Evolutionary conservation across 2,888 invertebrate genomes (phyloP).

Genomic region (Lucinisca nassula): DNA sequence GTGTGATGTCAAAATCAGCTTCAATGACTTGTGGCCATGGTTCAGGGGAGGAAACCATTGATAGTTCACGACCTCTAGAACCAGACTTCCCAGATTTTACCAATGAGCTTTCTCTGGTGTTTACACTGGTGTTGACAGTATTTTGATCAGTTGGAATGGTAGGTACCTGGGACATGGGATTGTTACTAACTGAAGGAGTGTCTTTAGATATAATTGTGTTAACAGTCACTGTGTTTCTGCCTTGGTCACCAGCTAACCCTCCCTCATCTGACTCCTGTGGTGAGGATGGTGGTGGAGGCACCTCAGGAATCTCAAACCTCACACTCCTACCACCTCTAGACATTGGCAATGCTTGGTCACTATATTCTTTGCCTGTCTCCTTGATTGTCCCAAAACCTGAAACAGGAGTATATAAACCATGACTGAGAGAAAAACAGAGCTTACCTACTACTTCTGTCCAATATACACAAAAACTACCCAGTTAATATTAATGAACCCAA

Average conservation of each 20-base stretch:
- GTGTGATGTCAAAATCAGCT: slow-evolving; percentile 72
- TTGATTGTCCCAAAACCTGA: slow-evolving; percentile 76
- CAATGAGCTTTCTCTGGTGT: slow-evolving; percentile 55
- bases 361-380: slow-evolving; percentile 61
- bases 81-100: slow-evolving; percentile 36
- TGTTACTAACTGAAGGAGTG: slow-evolving; percentile 42
- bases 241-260: slow-evolving; percentile 36
- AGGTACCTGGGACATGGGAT: slow-evolving; percentile 46
- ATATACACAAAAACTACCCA: too few relatives aligned
- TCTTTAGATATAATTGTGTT: slow-evolving; percentile 51
- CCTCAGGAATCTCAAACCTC: slow-evolving; percentile 69
- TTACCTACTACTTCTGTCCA: too few relatives aligned
- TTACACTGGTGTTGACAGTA: slow-evolving; percentile 59
- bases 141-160: slow-evolving; percentile 67
- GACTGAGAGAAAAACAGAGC: background rate
- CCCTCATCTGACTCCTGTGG: slow-evolving; percentile 61
- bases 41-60: slow-evolving; percentile 76
- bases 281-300: slow-evolving; percentile 74
- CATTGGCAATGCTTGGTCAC: slow-evolving; percentile 47
- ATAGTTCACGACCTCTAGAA: slow-evolving; percentile 55
- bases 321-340: slow-evolving; percentile 71
- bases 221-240: slow-evolving; percentile 56
- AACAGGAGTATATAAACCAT: too few relatives aligned
- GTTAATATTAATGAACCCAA: too few relatives aligned
- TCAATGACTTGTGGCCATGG: slow-evolving; percentile 82